A percentile compares a stretch with the other conserved stretches of the same genome.
Conservation (phyloP, 2,113 vertebrate genomes). For the Amphiprion ocellaris region DNA sequence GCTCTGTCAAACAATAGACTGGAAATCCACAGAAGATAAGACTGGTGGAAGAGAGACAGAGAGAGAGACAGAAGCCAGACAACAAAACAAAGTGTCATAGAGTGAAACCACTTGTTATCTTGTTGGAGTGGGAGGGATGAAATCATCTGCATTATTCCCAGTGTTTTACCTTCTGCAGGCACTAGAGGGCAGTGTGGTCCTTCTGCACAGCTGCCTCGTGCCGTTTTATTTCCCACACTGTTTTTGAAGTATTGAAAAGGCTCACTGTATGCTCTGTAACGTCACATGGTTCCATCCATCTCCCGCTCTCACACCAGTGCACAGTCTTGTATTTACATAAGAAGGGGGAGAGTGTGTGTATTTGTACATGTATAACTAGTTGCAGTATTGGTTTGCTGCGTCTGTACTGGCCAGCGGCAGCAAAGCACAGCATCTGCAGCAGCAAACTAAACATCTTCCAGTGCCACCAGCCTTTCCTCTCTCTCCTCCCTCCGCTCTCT, state of each 20-base stretch:
- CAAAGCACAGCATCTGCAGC: conserved; percentile 50
- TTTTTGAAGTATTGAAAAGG: conserved; percentile 58
- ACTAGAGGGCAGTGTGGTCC: conserved; percentile 66
- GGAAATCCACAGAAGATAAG: not conserved
- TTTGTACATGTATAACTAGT: conserved; percentile 14
- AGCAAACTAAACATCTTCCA: conserved; percentile 46
- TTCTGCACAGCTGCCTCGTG: conserved; percentile 15
- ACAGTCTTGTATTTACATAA: conserved; percentile 71
- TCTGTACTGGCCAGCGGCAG: conserved; percentile 40
- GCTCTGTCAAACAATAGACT: not conserved
- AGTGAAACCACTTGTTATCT: conserved; percentile 32
- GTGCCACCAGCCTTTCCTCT: conserved; percentile 8
- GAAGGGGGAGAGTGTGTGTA: not conserved
- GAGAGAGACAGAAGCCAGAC: not conserved
- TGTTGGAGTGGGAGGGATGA: conserved; percentile 18
- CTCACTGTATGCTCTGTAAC: conserved; percentile 50
- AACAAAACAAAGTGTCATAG: not conserved
- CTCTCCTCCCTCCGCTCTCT: conserved; percentile 4
- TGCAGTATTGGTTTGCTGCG: conserved; percentile 34
- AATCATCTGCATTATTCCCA: conserved; percentile 35
- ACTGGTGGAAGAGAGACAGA: not conserved
- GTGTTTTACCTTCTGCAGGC: not conserved
- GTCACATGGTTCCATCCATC: conserved; percentile 57
- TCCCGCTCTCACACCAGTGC: conserved; percentile 55
- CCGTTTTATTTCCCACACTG: not conserved